Percentiles rank a stretch among this genome's conserved stretches.
phyloP scores from a whole-genome alignment of 92 coral and sea anemone genomes.

The Micromussa lordhowensis region DNA sequence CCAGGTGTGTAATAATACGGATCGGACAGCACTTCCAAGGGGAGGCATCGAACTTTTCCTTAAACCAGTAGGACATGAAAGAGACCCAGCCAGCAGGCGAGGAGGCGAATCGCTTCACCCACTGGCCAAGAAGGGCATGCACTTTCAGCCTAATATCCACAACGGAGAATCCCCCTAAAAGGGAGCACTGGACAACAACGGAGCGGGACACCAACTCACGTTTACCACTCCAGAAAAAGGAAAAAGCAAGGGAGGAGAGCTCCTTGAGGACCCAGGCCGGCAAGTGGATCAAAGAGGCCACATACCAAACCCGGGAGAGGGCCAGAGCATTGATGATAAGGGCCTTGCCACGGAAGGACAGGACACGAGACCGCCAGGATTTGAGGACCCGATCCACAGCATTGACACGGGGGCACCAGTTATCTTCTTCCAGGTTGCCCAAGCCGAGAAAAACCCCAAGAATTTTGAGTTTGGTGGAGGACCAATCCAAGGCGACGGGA shows the following conservation, averaged over 20 bases:
- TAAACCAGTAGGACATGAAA: background rate
- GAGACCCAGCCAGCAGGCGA: constrained; percentile 12
- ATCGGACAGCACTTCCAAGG: background rate
- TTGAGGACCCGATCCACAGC: background rate
- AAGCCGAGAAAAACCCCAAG: constrained; percentile 40
- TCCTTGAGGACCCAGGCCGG: background rate
- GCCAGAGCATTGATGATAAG: constrained; percentile 46
- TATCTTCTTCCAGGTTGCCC: background rate
- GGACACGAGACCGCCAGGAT: constrained; percentile 36
- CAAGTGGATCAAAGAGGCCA: background rate
- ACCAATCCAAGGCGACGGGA: constrained; percentile 4
- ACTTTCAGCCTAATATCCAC: background rate
- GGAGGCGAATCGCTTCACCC: background rate
- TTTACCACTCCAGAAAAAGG: constrained; percentile 7
- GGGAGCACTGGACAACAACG: background rate
- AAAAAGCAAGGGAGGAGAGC: background rate
- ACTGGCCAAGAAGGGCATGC: background rate
- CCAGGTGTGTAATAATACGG: background rate
- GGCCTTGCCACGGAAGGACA: constrained; percentile 42
- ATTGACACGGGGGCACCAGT: constrained; percentile 26
- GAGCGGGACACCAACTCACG: background rate
- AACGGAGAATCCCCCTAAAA: background rate
- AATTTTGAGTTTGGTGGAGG: background rate
- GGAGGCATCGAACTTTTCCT: background rate
- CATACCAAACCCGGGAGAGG: constrained; percentile 51